phyloP scores from a whole-genome alignment of 2,888 invertebrate species.

The Mechanitis messenoides region DNA sequence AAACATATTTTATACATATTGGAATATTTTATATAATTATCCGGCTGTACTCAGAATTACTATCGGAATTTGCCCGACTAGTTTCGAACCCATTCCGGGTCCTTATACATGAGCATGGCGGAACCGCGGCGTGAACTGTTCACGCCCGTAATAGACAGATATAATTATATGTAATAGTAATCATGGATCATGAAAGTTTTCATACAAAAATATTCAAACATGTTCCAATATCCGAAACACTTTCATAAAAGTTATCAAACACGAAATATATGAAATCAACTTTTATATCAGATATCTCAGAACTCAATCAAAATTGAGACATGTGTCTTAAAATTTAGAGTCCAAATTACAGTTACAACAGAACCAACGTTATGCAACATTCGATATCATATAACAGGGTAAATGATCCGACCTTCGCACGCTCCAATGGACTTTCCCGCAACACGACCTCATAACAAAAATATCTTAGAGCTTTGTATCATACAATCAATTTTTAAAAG shows the following conservation, averaged over 20 bases:
- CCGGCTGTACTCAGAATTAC: too few relatives aligned
- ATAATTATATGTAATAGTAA: too few relatives aligned
- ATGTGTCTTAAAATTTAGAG: constrained; percentile 36
- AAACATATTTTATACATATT: too few relatives aligned
- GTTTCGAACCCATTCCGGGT: too few relatives aligned
- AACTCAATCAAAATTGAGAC: constrained; percentile 35
- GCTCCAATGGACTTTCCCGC: constrained; percentile 42
- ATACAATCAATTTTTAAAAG: too few relatives aligned
- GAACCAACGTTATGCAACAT: constrained; percentile 59
- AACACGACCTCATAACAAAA: constrained; percentile 32
- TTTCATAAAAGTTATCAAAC: constrained; percentile 45
- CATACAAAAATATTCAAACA: neutral
- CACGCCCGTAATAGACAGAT: too few relatives aligned
- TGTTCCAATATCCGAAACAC: constrained; percentile 41
- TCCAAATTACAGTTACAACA: constrained; percentile 42
- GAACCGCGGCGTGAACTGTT: too few relatives aligned
- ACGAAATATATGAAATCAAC: constrained; percentile 41
- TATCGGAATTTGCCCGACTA: too few relatives aligned
- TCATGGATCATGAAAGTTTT: neutral
- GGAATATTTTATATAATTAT: too few relatives aligned
- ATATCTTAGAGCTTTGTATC: constrained; percentile 21
- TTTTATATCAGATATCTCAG: constrained; percentile 20
- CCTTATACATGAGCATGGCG: too few relatives aligned
- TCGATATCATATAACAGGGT: constrained; percentile 60
- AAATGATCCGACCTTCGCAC: constrained; percentile 66